A percentile compares a stretch with the other conserved stretches of the same genome.
Evolutionary conservation across 2,113 vertebrate species (phyloP).

Genomic region (Urocolius indicus): DNA sequence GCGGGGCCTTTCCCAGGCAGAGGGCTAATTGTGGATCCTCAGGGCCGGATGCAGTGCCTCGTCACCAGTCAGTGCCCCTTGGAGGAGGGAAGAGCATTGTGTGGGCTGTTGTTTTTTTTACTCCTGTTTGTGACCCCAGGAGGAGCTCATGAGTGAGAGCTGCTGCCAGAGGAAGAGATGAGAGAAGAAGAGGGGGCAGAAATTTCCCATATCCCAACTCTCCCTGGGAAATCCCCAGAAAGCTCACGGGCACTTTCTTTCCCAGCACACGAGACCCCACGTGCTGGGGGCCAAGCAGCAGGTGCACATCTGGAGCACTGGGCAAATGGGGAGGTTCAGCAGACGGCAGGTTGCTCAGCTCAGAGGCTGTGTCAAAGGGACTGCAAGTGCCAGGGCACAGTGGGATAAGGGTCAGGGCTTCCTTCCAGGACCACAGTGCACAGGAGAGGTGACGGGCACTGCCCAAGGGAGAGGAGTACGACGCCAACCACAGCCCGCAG

Average conservation of each 20-base stretch:
- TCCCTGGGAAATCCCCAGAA: constrained; percentile 17
- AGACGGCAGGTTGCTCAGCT: not conserved
- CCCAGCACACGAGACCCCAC: not conserved
- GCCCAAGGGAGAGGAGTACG: not conserved
- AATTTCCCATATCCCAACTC: constrained; percentile 12
- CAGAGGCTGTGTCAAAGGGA: not conserved
- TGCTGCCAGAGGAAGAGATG: not conserved
- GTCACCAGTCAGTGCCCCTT: not conserved
- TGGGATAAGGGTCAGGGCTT: not conserved
- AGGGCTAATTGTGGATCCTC: not conserved
- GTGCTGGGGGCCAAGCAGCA: not conserved
- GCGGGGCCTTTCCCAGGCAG: constrained; percentile 30
- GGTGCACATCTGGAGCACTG: fast-evolving
- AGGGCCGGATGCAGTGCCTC: not conserved
- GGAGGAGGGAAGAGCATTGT: constrained; percentile 41
- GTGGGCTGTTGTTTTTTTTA: constrained; percentile 37
- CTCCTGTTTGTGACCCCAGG: not conserved
- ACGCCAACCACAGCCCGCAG: not conserved
- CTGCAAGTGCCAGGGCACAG: not conserved
- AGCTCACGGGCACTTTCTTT: not conserved
- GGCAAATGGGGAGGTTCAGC: fast-evolving
- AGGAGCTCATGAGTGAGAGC: not conserved
- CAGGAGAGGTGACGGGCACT: not conserved
- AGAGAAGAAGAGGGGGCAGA: not conserved
- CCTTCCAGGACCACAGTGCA: fast-evolving